phyloP scores from a whole-genome alignment of 2,888 invertebrate species.

The Aporophyla nigra region DNA sequence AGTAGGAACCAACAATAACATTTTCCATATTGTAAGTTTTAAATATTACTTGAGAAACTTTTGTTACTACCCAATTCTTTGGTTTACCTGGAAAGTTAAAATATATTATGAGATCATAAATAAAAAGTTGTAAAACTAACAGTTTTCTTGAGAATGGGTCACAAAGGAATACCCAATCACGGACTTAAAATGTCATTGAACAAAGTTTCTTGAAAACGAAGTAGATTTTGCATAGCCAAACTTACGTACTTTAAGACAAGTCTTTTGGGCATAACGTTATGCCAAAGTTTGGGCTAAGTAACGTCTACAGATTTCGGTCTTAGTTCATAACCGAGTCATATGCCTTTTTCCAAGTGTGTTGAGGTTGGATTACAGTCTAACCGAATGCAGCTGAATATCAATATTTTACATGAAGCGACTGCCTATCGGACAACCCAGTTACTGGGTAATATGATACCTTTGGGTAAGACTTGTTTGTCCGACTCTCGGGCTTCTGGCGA shows the following conservation, averaged over 20 bases:
- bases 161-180: conserved; percentile 35
- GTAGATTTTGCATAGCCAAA: not conserved
- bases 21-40: not conserved
- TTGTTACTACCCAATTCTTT: not conserved
- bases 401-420: too few relatives aligned
- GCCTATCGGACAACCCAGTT: too few relatives aligned
- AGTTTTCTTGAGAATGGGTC: conserved; percentile 21
- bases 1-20: not conserved
- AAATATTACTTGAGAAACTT: conserved; percentile 3
- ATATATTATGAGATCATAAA: conserved; percentile 3
- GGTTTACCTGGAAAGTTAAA: conserved; percentile 6
- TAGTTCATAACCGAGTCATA: not conserved
- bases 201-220: conserved; percentile 15
- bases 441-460: too few relatives aligned
- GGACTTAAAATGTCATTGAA: conserved; percentile 7
- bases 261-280: not conserved
- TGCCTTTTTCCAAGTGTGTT: too few relatives aligned
- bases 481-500: too few relatives aligned
- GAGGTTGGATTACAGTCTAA: too few relatives aligned
- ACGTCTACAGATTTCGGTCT: not conserved
- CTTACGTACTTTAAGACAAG: not conserved
- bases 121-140: conserved; percentile 12
- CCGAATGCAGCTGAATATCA: too few relatives aligned
- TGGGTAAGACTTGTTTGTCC: too few relatives aligned
- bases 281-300: not conserved